phyloP scores from a whole-genome alignment of 2,888 invertebrate genomes.

The Microdon myrmicae region DNA sequence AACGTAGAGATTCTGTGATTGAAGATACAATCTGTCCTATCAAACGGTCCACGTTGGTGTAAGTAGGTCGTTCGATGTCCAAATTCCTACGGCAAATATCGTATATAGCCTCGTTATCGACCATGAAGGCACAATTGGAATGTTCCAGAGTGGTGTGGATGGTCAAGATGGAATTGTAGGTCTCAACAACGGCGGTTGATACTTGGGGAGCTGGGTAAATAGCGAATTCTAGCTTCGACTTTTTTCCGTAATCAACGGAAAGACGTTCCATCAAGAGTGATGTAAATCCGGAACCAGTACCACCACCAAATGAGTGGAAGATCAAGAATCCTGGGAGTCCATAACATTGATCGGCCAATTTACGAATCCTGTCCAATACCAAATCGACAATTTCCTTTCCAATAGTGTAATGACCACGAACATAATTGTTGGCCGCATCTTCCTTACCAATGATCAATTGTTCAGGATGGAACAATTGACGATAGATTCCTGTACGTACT shows the following conservation, averaged over 20 bases:
- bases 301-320: conserved; percentile 95
- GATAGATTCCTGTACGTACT: conserved; percentile 92
- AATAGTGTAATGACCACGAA: conserved; percentile 97
- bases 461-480: conserved; percentile 97
- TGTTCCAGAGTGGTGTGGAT: conserved; percentile 95
- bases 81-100: conserved; percentile 93
- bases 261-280: conserved; percentile 95
- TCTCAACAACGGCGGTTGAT: conserved; percentile 91
- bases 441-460: conserved; percentile 97
- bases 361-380: conserved; percentile 87
- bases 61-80: conserved; percentile 94
- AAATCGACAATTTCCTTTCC: conserved; percentile 94
- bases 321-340: conserved; percentile 93
- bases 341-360: conserved; percentile 90
- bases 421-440: conserved; percentile 98
- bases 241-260: conserved; percentile 93
- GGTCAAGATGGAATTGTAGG: conserved; percentile 95
- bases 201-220: conserved; percentile 95
- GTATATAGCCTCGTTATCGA: conserved; percentile 89
- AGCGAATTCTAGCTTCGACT: too few relatives aligned
- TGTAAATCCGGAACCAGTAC: conserved; percentile 95
- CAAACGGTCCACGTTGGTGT: conserved; percentile 94
- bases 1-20: conserved; percentile 90
- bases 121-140: conserved; percentile 97
- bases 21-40: conserved; percentile 95